Percentiles rank a stretch among this genome's conserved stretches.
phyloP scores from a whole-genome alignment of 2,888 invertebrate species.

The Nemotelus nigrinus region DNA sequence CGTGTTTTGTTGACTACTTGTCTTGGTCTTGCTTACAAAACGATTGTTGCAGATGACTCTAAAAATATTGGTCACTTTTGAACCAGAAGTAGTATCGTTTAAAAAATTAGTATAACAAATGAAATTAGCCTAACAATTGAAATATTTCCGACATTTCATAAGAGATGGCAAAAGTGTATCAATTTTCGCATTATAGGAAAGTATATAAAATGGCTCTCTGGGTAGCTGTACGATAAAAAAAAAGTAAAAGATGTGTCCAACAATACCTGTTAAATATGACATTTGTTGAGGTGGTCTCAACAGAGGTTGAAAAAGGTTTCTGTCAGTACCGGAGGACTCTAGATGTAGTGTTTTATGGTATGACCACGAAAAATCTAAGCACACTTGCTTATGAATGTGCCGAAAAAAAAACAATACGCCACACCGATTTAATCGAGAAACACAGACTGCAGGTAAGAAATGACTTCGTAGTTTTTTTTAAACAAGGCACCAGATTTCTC shows the following conservation, averaged over 20 bases:
- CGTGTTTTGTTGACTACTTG: neutral
- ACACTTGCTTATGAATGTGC: too few species aligned
- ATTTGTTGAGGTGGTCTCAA: too few species aligned
- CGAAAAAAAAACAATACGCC: too few species aligned
- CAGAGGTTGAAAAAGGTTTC: too few species aligned
- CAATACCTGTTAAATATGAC: too few species aligned
- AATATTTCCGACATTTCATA: neutral
- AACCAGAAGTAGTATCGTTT: neutral
- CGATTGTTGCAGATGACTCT: neutral
- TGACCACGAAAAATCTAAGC: too few species aligned
- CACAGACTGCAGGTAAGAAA: too few species aligned
- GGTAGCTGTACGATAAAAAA: too few species aligned
- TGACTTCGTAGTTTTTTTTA: neutral
- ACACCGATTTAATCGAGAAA: too few species aligned
- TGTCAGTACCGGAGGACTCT: too few species aligned
- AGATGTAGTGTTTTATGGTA: too few species aligned
- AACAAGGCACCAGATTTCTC: neutral
- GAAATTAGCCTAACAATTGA: neutral
- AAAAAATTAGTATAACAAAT: neutral
- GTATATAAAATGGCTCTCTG: neutral
- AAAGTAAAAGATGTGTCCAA: too few species aligned
- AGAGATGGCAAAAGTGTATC: neutral
- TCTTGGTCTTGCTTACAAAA: neutral
- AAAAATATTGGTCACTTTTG: neutral
- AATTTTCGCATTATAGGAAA: neutral